These are phyloP conservation scores for Ennomos fuscantarius DNA, from an alignment of 2,888 invertebrate species.

Conservation along the genomic window DNA sequence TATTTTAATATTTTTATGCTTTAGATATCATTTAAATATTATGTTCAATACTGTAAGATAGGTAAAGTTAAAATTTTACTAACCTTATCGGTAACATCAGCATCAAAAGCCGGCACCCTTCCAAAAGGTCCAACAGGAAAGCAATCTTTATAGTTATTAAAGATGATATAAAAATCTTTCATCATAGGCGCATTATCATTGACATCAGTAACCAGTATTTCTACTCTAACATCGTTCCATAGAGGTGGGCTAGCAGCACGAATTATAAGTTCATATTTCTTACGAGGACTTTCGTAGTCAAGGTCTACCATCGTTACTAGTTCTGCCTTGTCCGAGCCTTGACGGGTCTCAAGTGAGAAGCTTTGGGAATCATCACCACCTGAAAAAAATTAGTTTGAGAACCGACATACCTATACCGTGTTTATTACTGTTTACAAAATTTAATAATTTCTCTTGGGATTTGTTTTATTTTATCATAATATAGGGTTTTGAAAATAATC, in stretches of 20 bases:
- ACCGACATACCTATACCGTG: background rate
- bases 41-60: background rate
- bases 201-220: slow-evolving; percentile 95
- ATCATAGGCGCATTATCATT: slow-evolving; percentile 97
- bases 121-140: slow-evolving; percentile 97
- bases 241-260: slow-evolving; percentile 96
- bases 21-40: background rate
- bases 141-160: slow-evolving; percentile 97
- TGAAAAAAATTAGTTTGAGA: slow-evolving; percentile 38
- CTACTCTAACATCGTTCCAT: slow-evolving; percentile 94
- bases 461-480: too few relatives aligned
- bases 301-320: slow-evolving; percentile 95
- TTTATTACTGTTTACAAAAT: too few relatives aligned
- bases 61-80: slow-evolving; percentile 6
- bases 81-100: slow-evolving; percentile 95
- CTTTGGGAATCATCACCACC: slow-evolving; percentile 95
- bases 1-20: background rate
- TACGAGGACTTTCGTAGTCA: slow-evolving; percentile 97
- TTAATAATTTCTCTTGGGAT: too few relatives aligned
- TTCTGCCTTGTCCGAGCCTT: slow-evolving; percentile 94
- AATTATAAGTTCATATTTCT: slow-evolving; percentile 94
- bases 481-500: too few relatives aligned
- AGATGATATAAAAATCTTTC: slow-evolving; percentile 96
- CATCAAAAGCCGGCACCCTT: slow-evolving; percentile 96
- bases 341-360: slow-evolving; percentile 92